These are phyloP conservation scores for Halcyon leucocephala DNA, from an alignment of 2,797 vertebrate species.

Conservation along the genomic window DNA sequence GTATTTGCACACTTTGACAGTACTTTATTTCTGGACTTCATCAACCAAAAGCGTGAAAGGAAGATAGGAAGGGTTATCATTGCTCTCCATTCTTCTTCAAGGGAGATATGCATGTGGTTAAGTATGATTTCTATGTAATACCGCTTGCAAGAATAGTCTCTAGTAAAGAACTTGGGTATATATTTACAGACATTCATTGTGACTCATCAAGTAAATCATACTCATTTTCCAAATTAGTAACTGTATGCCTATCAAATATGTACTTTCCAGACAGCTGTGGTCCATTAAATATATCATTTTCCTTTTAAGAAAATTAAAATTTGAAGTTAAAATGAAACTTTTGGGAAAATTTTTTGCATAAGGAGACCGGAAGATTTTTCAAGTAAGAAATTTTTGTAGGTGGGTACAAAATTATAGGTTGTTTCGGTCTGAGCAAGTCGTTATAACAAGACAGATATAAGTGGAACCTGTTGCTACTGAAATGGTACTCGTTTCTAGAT, in stretches of 20 bases:
- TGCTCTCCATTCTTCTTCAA: background rate
- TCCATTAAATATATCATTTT: conserved; percentile 62
- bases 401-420: background rate
- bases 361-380: background rate
- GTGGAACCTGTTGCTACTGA: background rate
- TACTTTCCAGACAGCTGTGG: conserved; percentile 55
- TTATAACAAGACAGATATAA: background rate
- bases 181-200: conserved; percentile 60
- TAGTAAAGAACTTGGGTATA: background rate
- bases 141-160: background rate
- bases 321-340: conserved; percentile 42
- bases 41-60: background rate
- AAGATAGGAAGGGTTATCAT: background rate
- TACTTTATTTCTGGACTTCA: background rate
- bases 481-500: background rate
- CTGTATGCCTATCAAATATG: conserved; percentile 37
- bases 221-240: conserved; percentile 64
- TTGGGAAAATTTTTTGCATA: background rate
- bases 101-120: background rate
- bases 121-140: background rate
- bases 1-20: background rate
- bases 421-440: background rate
- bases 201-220: conserved; percentile 71
- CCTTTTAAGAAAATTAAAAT: conserved; percentile 68
- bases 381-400: background rate